phyloP scores from a whole-genome alignment of 2,113 vertebrate genomes.

The Lynx canadensis region DNA sequence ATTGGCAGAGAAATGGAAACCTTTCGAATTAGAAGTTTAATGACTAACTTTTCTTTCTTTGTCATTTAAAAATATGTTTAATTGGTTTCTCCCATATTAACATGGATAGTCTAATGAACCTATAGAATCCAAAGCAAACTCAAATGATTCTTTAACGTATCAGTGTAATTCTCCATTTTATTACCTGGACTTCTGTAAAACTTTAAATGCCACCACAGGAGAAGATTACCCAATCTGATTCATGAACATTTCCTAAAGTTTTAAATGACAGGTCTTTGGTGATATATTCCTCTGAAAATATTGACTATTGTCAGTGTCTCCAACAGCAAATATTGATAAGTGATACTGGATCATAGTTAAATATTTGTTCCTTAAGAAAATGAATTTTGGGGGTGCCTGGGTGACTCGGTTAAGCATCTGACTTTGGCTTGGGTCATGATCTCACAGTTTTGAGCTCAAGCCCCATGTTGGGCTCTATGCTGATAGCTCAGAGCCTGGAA shows the following conservation, averaged over 20 bases:
- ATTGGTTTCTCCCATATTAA: neutral
- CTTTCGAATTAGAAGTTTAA: neutral
- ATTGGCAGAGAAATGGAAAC: neutral
- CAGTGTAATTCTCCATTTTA: neutral
- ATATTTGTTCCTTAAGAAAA: neutral
- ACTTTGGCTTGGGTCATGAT: no score
- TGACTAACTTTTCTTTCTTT: neutral
- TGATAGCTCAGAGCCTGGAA: no score
- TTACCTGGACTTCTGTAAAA: neutral
- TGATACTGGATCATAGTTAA: neutral
- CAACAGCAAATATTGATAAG: neutral
- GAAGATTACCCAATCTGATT: neutral
- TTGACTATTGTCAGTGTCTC: neutral
- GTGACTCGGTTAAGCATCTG: no score
- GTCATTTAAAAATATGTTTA: neutral
- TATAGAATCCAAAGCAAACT: neutral
- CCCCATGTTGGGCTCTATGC: no score
- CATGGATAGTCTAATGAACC: neutral
- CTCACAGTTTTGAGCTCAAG: no score
- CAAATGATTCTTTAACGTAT: neutral
- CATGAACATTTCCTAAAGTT: neutral
- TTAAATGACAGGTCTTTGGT: neutral
- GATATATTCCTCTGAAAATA: constrained; percentile 13
- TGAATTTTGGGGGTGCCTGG: neutral
- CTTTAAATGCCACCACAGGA: neutral